These are phyloP conservation scores for Protonibea diacanthus DNA, from an alignment of 2,797 vertebrate species.

Conservation along the genomic window DNA sequence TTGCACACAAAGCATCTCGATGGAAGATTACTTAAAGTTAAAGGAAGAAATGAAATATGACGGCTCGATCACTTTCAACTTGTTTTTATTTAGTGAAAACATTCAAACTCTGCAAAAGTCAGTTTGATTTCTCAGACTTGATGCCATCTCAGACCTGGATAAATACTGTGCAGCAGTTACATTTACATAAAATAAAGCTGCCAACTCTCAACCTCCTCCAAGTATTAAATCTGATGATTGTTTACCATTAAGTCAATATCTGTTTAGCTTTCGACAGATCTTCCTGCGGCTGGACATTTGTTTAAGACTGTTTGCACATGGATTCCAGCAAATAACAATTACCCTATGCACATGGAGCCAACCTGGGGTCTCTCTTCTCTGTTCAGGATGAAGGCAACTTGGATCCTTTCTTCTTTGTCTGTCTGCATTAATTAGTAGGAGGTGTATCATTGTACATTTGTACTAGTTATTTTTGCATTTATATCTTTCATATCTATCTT, in stretches of 20 bases:
- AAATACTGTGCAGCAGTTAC: slow-evolving; percentile 3
- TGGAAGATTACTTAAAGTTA: neutral
- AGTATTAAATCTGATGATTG: slow-evolving; percentile 57
- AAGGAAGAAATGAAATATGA: neutral
- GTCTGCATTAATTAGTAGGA: neutral
- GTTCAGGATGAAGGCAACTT: slow-evolving; percentile 5
- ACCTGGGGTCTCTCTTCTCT: slow-evolving; percentile 24
- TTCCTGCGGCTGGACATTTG: slow-evolving; percentile 44
- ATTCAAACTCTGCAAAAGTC: slow-evolving; percentile 14
- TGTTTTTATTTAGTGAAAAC: slow-evolving; percentile 6
- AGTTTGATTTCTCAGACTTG: slow-evolving; percentile 7
- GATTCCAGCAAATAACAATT: slow-evolving; percentile 53
- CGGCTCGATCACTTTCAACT: neutral
- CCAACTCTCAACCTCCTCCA: neutral
- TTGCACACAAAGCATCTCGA: neutral
- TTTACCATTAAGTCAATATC: slow-evolving; percentile 61
- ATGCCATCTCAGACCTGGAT: slow-evolving; percentile 14
- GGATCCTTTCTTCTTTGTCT: slow-evolving; percentile 20
- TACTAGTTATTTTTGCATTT: neutral
- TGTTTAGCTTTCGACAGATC: slow-evolving; percentile 51
- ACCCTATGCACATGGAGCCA: slow-evolving; percentile 33
- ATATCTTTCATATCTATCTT: neutral
- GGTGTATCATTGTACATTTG: neutral
- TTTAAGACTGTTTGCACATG: slow-evolving; percentile 48
- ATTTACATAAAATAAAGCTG: slow-evolving; percentile 37